Base-by-base conservation (phyloP, 2,888 invertebrate genomes). In the Noctua pronuba region DNA sequence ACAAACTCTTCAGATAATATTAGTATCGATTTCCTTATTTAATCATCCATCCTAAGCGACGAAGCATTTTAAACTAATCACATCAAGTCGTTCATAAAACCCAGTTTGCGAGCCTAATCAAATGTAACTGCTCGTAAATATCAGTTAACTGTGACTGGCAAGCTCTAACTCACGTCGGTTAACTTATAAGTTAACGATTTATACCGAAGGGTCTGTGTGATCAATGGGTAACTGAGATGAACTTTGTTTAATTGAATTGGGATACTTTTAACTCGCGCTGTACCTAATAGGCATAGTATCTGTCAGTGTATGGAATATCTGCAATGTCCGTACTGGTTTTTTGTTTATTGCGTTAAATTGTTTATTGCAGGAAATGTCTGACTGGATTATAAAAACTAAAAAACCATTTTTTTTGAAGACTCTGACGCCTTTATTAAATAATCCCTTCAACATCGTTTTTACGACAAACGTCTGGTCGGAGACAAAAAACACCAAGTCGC, bases 91-190 rank as follows among this genome's bases (percentile, higher is more conserved):
- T 35, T 62, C 62, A 62, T 62, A 62, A 62, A 62, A 62, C 35
- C 10, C 31, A 62, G 11, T 62, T 62, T 35, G 31, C 35, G 62
- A 35, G 18, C 35, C 62, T 62, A 62, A 62, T 62, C 62, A 21
- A 62, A 62, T 62, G 31, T 62, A 62, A 62, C 62, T 62, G 62
- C 62, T 35, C 62, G 21, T 62, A 62, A 62, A 62, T 62, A 62
- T 62, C 35, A 4, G 62, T 62, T 62, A 62, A 62, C 21, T 35
- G 35, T 21, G 21, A 11, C 31, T 60, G 60, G 31, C 55, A n/a
- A 28, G 58, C 62, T 62, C 62, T 62, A 21, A 62, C 60, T 62
- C 31, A 62, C 60, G 31, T n/a, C 60, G 21, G 60, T 62, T 62
- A 21, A 62, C 62, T 62, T 62, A 62, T 62, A 62, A 62, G 62